Conservation (phyloP, 23 tunicate species). For the Halocynthia aurantium region DNA sequence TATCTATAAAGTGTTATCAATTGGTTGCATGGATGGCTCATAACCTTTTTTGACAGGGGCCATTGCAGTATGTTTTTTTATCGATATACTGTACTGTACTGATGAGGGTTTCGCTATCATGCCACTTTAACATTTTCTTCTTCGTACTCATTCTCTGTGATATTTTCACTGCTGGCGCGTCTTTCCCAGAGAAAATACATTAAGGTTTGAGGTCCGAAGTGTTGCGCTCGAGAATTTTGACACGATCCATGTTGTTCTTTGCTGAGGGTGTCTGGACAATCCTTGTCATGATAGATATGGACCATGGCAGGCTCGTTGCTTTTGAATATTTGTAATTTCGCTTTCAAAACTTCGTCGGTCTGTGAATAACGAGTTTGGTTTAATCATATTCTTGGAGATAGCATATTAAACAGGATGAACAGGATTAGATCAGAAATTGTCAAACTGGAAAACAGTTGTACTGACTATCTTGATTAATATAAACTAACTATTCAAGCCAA, state of each 20-base stretch:
- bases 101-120: no score
- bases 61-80: no score
- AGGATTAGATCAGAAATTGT: no score
- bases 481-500: no score
- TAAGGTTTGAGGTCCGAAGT: slow-evolving; percentile 39
- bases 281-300: slow-evolving; percentile 75
- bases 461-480: no score
- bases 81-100: no score
- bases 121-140: slow-evolving; percentile 3
- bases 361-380: neutral
- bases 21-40: no score
- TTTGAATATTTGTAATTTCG: slow-evolving; percentile 37
- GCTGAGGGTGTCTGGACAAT: slow-evolving; percentile 26
- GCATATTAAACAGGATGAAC: no score
- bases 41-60: no score
- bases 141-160: neutral
- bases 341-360: slow-evolving; percentile 32
- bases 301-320: slow-evolving; percentile 59
- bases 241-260: slow-evolving; percentile 20
- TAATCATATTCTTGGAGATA: neutral
- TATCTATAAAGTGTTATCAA: no score
- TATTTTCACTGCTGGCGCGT: neutral
- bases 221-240: slow-evolving; percentile 37
- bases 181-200: slow-evolving; percentile 32
- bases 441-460: no score